phyloP scores from a whole-genome alignment of 2,113 vertebrate species.

The Elgaria multicarinata region DNA sequence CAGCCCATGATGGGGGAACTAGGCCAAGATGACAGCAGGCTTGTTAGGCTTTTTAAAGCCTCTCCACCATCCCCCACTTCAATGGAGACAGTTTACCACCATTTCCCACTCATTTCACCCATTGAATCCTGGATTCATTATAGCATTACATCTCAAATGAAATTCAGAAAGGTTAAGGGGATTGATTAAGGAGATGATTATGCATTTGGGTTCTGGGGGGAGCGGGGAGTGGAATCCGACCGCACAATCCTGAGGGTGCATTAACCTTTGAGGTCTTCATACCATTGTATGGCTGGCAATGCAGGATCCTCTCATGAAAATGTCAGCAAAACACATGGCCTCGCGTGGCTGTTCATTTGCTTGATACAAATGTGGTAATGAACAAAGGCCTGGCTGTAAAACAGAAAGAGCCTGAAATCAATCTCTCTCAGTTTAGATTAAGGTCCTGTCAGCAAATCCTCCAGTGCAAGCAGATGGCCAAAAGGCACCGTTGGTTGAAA shows the following conservation, averaged over 20 bases:
- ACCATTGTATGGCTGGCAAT: not conserved
- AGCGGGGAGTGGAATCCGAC: conserved; percentile 11
- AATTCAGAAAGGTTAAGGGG: conserved; percentile 39
- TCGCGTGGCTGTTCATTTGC: conserved; percentile 39
- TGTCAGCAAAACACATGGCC: conserved; percentile 8
- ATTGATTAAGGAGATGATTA: conserved; percentile 51
- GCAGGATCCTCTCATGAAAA: conserved; percentile 40
- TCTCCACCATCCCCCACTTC: not conserved
- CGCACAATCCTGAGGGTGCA: conserved; percentile 22
- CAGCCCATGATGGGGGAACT: not conserved
- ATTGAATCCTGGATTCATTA: conserved; percentile 40
- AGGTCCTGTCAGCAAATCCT: conserved; percentile 4
- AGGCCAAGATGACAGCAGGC: conserved; percentile 16
- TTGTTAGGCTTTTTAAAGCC: not conserved
- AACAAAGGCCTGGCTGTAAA: conserved; percentile 26
- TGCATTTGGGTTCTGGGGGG: conserved; percentile 11
- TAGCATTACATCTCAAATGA: conserved; percentile 24
- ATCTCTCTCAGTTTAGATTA: not conserved
- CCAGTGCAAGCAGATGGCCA: not conserved
- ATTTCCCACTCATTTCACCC: conserved; percentile 35
- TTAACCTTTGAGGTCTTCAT: conserved; percentile 50
- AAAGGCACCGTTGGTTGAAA: conserved; percentile 18
- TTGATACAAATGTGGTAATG: conserved; percentile 33
- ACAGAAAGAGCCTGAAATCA: not conserved
- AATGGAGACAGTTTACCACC: conserved; percentile 6